phyloP scores from a whole-genome alignment of 2,888 invertebrate species.

The Pyrocoelia pectoralis region DNA sequence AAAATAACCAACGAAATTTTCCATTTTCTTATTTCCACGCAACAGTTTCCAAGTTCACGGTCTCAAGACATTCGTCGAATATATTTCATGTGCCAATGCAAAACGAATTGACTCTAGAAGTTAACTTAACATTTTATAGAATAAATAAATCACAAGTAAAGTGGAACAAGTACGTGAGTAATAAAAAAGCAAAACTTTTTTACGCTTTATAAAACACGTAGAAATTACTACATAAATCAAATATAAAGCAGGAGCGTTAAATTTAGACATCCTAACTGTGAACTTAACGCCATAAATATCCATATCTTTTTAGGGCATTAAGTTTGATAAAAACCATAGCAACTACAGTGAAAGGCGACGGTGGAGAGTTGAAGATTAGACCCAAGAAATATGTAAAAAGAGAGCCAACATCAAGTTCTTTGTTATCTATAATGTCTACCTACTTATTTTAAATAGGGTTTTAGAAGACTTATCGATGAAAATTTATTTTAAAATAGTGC shows the following conservation, averaged over 20 bases:
- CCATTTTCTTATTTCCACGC: too few relatives aligned
- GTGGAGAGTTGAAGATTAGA: constrained; percentile 27
- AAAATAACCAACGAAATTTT: too few relatives aligned
- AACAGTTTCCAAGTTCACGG: background rate
- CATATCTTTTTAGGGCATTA: constrained; percentile 32
- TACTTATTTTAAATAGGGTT: constrained; percentile 5
- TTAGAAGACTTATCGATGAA: background rate
- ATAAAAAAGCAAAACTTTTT: constrained; percentile 27
- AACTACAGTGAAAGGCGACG: constrained; percentile 25
- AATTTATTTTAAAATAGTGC: constrained; percentile 6
- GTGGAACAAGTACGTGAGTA: constrained; percentile 25
- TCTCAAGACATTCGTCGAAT: background rate
- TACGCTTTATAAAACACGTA: constrained; percentile 28
- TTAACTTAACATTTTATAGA: constrained; percentile 14
- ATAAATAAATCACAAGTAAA: constrained; percentile 23
- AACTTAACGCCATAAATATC: constrained; percentile 29
- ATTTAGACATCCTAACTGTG: constrained; percentile 30
- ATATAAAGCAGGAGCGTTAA: constrained; percentile 28
- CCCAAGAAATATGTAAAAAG: constrained; percentile 26
- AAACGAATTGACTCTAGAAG: background rate
- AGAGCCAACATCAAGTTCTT: constrained; percentile 13
- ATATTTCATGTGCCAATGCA: background rate
- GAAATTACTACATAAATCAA: constrained; percentile 31
- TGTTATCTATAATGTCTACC: constrained; percentile 12
- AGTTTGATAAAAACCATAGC: constrained; percentile 29